Base-by-base conservation (phyloP, 2,113 vertebrate genomes). In the Grammomys surdaster region DNA sequence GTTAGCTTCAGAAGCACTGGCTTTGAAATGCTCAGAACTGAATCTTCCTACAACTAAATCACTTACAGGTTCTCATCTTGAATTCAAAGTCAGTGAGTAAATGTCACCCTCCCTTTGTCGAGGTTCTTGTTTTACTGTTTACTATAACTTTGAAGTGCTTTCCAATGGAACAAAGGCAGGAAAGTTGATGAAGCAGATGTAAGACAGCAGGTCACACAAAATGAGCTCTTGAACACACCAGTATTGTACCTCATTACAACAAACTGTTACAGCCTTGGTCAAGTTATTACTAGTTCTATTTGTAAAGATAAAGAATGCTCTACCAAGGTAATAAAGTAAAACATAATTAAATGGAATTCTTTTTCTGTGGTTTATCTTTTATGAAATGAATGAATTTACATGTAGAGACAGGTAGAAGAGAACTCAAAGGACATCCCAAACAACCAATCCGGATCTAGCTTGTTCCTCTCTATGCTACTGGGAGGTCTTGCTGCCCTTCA, bases 11-110 rank as follows among this genome's bases (percentile, higher is more conserved):
- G 48, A 90, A 67, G 33, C 80, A 87, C 14, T 72, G 43, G 56
- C 80, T 93, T 56, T 72, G 80, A 67, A 96, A 97, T 92, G 48
- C 91, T 98, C 94, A 94, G 94, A 97, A 97, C 90, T 95, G 92
- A 96, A 90, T 93, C 13, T 12, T 33, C 22, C 80, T 24, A 36
- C 65, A 60, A 19, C 92, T 96, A 95, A 86, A 82, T 95, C 67
- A 77, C 58, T 77, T 40, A 72, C 43, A 76, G 84, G 89, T 60
- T 56, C 88, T 36, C 36, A 58, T 86, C 26, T 56, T 70, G 48
- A 73, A 92, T 85, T 93, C 95, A 91, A 94, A 97, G 90, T 91
- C 54, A 76, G 22, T 69, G 93, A 96, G 77, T 11, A 91, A 91
- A 89, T 78, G 48, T 22, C 10, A 33, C 48, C 13, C 20, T 70